Evolutionary conservation across 1,140 invertebrate species (phyloP).

Genomic region (Myzus persicae): DNA sequence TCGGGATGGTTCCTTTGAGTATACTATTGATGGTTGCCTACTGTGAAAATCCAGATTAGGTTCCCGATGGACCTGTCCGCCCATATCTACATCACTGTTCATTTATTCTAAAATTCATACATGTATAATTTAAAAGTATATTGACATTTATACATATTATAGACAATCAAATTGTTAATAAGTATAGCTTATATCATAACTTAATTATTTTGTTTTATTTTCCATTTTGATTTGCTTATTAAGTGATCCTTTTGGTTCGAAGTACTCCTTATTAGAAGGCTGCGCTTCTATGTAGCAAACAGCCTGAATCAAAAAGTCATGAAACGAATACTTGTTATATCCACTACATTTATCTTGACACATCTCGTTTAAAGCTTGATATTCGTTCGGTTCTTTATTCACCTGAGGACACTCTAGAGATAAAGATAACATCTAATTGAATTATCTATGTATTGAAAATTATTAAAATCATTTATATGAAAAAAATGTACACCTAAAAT

Average conservation of each 20-base stretch:
- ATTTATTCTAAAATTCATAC: too few relatives aligned
- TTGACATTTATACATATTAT: background rate
- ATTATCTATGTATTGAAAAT: background rate
- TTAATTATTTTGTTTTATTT: background rate
- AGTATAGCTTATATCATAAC: background rate
- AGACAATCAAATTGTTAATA: background rate
- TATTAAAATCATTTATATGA: too few relatives aligned
- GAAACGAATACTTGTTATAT: background rate
- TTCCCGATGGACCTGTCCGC: too few relatives aligned
- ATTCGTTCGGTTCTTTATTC: background rate
- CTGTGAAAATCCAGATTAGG: too few relatives aligned
- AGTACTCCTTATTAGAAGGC: background rate
- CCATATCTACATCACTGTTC: too few relatives aligned
- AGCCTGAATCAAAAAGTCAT: background rate
- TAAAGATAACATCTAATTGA: background rate
- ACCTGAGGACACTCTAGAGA: background rate
- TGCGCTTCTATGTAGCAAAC: background rate
- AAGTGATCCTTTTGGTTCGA: conserved; percentile 1
- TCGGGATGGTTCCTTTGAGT: too few relatives aligned
- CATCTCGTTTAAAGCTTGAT: background rate
- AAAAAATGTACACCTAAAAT: too few relatives aligned
- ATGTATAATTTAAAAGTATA: too few relatives aligned
- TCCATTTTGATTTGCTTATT: background rate
- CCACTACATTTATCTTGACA: background rate
- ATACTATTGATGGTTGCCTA: too few relatives aligned